Percentiles rank a stretch among this genome's conserved stretches.
Evolutionary conservation across 2,888 invertebrate genomes (phyloP).

Genomic region (Agonopterix alstromeriana): DNA sequence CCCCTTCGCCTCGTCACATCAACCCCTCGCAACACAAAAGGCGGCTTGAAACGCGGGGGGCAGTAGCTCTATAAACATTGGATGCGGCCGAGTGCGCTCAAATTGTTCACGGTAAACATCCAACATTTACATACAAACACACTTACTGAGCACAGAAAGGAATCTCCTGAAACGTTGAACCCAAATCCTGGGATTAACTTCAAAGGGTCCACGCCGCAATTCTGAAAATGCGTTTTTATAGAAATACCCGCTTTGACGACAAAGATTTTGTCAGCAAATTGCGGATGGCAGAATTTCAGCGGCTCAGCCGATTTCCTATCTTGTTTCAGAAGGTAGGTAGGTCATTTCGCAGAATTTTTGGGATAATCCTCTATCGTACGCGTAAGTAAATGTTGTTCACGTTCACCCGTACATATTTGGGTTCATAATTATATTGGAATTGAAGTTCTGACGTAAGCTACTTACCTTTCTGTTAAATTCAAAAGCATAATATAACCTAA

Average conservation of each 20-base stretch:
- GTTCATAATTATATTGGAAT: too few species aligned
- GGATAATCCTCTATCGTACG: constrained; percentile 14
- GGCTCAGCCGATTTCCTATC: constrained; percentile 45
- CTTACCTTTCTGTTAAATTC: too few species aligned
- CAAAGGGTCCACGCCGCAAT: constrained; percentile 56
- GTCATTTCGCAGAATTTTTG: constrained; percentile 35
- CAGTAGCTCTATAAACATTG: constrained; percentile 24
- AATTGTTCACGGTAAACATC: constrained; percentile 34
- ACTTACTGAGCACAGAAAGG: constrained; percentile 17
- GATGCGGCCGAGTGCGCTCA: constrained; percentile 25
- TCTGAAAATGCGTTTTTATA: constrained; percentile 70
- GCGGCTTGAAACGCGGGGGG: not conserved
- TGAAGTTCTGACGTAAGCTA: too few species aligned
- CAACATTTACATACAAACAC: constrained; percentile 30
- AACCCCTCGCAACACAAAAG: constrained; percentile 5
- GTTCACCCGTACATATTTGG: too few species aligned
- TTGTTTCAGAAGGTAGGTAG: constrained; percentile 37
- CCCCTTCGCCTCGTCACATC: constrained; percentile 11
- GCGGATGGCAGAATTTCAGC: constrained; percentile 42
- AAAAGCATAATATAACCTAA: too few species aligned
- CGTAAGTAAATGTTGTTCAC: too few species aligned
- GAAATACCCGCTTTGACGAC: constrained; percentile 61
- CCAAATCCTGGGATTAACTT: constrained; percentile 68
- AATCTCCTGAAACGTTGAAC: constrained; percentile 20
- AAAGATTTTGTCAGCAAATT: constrained; percentile 59